These are phyloP conservation scores for Therioaphis trifolii DNA, from an alignment of 2,888 invertebrate species.

Conservation along the genomic window DNA sequence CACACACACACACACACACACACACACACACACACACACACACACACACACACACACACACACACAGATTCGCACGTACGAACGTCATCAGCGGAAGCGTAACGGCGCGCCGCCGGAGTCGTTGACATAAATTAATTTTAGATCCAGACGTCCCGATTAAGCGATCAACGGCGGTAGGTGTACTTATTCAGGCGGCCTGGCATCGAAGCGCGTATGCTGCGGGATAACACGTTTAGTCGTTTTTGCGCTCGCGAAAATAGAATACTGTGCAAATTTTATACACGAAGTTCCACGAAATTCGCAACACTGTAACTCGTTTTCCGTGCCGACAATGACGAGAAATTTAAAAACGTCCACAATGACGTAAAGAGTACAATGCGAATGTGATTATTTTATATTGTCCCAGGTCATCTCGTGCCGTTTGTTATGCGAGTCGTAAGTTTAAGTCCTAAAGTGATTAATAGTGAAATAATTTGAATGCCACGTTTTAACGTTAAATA, in stretches of 20 bases:
- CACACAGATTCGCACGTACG: no score
- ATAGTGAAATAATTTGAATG: no score
- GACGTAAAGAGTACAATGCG: background rate
- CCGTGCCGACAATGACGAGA: background rate
- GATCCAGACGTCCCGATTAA: background rate
- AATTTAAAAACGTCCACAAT: background rate
- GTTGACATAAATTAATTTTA: constrained; percentile 14
- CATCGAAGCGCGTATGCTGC: no score
- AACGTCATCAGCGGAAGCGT: background rate
- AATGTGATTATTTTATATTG: background rate
- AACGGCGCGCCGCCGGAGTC: background rate
- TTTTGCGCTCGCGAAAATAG: background rate
- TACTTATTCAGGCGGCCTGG: no score
- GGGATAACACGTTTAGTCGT: background rate
- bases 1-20: no score
- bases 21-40: no score
- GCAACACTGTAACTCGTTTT: background rate
- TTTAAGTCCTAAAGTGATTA: no score
- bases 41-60: no score
- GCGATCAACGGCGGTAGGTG: background rate
- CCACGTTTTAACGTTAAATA: no score
- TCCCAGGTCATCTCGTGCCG: background rate
- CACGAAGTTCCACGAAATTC: background rate
- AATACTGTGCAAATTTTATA: background rate
- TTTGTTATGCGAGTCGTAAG: background rate